Evolutionary conservation across 2,113 vertebrate species (phyloP).

Genomic region (Triplophysa dalaica): DNA sequence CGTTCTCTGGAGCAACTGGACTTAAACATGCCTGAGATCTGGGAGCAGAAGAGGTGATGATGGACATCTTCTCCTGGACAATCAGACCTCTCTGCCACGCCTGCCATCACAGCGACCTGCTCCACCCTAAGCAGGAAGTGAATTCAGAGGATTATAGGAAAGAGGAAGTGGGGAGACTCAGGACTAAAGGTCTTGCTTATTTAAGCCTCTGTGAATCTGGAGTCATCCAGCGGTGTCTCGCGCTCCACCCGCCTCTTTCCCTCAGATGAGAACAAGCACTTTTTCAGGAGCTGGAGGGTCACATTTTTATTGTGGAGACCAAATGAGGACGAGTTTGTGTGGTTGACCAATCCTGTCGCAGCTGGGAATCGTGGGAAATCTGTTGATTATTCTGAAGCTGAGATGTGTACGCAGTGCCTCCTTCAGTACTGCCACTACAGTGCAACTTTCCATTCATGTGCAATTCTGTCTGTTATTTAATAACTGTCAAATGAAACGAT

Average conservation of each 20-base stretch:
- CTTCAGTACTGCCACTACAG: slow-evolving; percentile 26
- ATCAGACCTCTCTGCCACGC: slow-evolving; percentile 13
- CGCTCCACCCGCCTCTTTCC: background rate
- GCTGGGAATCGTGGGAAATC: slow-evolving; percentile 35
- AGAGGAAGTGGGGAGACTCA: slow-evolving; percentile 1
- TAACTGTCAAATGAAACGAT: slow-evolving; percentile 10
- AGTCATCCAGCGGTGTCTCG: slow-evolving; percentile 50
- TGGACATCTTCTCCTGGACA: slow-evolving; percentile 52
- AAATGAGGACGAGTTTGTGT: slow-evolving; percentile 25
- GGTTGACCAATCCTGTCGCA: slow-evolving; percentile 9
- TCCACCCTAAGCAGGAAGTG: slow-evolving; percentile 19
- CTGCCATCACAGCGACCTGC: slow-evolving; percentile 33
- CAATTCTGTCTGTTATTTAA: slow-evolving; percentile 43
- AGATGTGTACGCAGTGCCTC: slow-evolving; percentile 43
- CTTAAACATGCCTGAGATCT: slow-evolving; percentile 95
- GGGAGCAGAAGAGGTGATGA: slow-evolving; percentile 99
- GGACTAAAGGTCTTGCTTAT: background rate
- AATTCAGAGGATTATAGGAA: slow-evolving; percentile 4
- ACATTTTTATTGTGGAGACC: background rate
- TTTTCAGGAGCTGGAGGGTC: background rate
- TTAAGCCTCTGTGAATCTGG: slow-evolving; percentile 37
- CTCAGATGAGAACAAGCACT: background rate
- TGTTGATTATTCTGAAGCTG: background rate
- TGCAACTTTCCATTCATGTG: slow-evolving; percentile 32
- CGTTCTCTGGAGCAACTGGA: slow-evolving; percentile 89